A percentile compares a stretch with the other conserved stretches of the same genome.
phyloP scores from a whole-genome alignment of 2,797 vertebrate genomes.

The Danio albolineatus region DNA sequence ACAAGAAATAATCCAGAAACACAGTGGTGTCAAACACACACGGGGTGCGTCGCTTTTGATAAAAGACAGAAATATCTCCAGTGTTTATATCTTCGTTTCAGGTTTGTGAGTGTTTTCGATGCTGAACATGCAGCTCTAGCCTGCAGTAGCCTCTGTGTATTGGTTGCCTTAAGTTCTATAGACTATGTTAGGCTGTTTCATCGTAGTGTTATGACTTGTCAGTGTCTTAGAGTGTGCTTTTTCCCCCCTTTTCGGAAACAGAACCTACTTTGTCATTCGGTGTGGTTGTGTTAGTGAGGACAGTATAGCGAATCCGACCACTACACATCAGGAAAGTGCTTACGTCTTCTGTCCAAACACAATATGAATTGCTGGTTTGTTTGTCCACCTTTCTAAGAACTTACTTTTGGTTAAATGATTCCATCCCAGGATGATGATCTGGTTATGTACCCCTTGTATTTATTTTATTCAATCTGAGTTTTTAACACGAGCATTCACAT shows the following conservation, averaged over 20 bases:
- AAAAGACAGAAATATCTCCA: conserved; percentile 49
- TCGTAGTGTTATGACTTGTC: conserved; percentile 35
- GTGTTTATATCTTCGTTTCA: conserved; percentile 46
- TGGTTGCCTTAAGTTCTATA: conserved; percentile 62
- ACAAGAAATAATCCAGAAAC: conserved; percentile 52
- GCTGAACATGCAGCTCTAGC: conserved; percentile 53
- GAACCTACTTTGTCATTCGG: conserved; percentile 27
- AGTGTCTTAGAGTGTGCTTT: conserved; percentile 40
- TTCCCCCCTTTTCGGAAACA: conserved; percentile 8
- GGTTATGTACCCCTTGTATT: background rate
- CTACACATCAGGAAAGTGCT: conserved; percentile 20
- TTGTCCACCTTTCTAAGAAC: background rate
- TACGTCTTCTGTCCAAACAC: conserved; percentile 7
- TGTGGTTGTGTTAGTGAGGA: conserved; percentile 34
- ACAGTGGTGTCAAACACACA: conserved; percentile 43
- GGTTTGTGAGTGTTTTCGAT: conserved; percentile 27
- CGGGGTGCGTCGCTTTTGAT: conserved; percentile 53
- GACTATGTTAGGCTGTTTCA: conserved; percentile 41
- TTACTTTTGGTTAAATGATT: conserved; percentile 7
- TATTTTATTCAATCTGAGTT: background rate
- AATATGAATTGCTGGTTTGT: background rate
- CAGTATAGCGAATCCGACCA: conserved; percentile 15
- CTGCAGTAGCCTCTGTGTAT: conserved; percentile 55
- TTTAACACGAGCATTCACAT: conserved; percentile 8
- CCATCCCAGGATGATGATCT: background rate